Evolutionary conservation across 2,113 vertebrate species (phyloP).

Genomic region (Marmota flaviventris): DNA sequence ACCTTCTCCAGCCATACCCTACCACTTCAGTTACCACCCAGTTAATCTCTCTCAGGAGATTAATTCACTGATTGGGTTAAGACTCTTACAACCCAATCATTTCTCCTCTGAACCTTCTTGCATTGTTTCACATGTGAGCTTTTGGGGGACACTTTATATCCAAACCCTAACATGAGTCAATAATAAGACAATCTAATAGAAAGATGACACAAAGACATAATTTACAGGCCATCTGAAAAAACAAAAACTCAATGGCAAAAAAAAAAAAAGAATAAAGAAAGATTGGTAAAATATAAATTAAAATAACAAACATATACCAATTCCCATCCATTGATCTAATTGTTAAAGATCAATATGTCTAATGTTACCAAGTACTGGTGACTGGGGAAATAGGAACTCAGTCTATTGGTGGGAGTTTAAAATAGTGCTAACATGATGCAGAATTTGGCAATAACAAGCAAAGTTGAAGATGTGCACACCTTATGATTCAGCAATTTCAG

Average conservation of each 20-base stretch:
- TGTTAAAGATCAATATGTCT: conserved; percentile 21
- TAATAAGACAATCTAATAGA: conserved; percentile 18
- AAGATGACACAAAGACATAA: conserved; percentile 23
- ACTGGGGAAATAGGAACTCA: conserved; percentile 10
- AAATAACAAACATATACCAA: conserved; percentile 25
- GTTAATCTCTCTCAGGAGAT: no score
- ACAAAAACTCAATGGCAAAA: not conserved
- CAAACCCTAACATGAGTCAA: not conserved
- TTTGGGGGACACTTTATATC: no score
- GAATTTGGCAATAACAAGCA: conserved; percentile 43
- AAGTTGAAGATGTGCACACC: not conserved
- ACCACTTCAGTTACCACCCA: no score
- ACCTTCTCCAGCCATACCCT: no score
- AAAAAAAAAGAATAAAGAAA: not conserved
- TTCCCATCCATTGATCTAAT: not conserved
- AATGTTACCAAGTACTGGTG: not conserved
- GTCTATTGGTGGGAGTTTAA: not conserved
- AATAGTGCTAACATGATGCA: not conserved
- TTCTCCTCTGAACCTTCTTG: no score
- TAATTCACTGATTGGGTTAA: no score
- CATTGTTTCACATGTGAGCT: no score
- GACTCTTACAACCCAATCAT: no score
- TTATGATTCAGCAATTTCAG: not conserved
- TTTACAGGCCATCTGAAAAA: conserved; percentile 39
- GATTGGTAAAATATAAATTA: conserved; percentile 38